Conservation (phyloP, 2,113 vertebrate genomes). For the Lota lota region DNA sequence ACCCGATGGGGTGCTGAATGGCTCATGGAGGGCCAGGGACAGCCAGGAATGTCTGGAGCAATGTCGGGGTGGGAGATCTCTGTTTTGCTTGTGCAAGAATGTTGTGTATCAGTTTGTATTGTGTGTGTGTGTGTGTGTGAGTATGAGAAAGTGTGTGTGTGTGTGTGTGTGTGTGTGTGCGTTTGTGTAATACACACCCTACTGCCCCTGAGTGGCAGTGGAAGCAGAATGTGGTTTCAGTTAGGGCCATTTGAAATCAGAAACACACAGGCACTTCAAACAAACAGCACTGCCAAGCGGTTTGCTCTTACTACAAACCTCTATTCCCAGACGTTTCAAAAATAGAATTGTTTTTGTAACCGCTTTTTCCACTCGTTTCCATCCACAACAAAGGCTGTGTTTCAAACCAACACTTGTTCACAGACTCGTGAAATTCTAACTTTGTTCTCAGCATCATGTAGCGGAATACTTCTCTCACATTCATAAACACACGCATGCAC, state of each 20-base stretch:
- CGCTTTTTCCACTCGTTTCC: background rate
- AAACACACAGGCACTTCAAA: slow-evolving; percentile 69
- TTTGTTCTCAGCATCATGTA: too few relatives aligned
- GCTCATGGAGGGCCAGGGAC: slow-evolving; percentile 31
- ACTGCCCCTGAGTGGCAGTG: slow-evolving; percentile 56
- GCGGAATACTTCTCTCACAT: background rate
- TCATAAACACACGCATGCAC: slow-evolving; percentile 6
- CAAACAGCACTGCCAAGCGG: slow-evolving; percentile 46
- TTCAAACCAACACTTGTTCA: slow-evolving; percentile 17
- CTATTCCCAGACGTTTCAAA: slow-evolving; percentile 39
- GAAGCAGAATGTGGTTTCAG: slow-evolving; percentile 71
- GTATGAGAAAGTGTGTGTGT: slow-evolving; percentile 5
- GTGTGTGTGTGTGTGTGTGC: slow-evolving; percentile 25
- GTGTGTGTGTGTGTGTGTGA: slow-evolving; percentile 4
- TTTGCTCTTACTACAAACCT: slow-evolving; percentile 56
- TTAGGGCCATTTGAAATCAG: slow-evolving; percentile 62
- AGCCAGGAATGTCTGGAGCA: slow-evolving; percentile 67
- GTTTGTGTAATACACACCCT: slow-evolving; percentile 60
- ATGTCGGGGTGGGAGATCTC: slow-evolving; percentile 56
- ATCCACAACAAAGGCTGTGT: slow-evolving; percentile 17
- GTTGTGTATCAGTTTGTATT: too few relatives aligned
- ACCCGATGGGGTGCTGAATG: background rate
- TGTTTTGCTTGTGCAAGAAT: slow-evolving; percentile 61
- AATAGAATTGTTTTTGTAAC: background rate
- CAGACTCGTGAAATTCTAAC: too few relatives aligned